Evolutionary conservation across 2,797 vertebrate genomes (phyloP), one percentile per base, ranked within the genome.

Genomic region (Scleropages formosus): DNA sequence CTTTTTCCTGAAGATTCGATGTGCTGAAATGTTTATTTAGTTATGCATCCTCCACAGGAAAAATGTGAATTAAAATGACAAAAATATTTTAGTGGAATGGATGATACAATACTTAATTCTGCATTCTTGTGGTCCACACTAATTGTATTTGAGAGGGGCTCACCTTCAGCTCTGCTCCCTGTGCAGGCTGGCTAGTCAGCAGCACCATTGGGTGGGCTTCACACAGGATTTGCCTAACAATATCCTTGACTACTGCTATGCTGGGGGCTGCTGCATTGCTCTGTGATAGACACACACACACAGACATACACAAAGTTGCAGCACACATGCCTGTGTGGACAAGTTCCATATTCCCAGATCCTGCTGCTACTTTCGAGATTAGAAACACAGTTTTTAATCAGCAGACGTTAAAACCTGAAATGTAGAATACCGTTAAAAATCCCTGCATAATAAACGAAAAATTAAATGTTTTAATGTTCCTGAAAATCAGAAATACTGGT

Each of bases 161-260:
- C 84, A 98, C 96, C 94, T 93, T 92, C 78, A 88, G 75, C 73
- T 95, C 92, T 77, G 88, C 87, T 79, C 85, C 67, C 68, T 92
- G 91, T 74, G 86, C 87, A 64, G 94, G 85, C 84, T 87, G 89
- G 75, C 91, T 89, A 88, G 90, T 95, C 88, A 99, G 88, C 77
- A 91, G 80, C 73, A 96, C 89, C 1, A 91, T 94, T 0, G 96
- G 94, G 46, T 83, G 90, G 11, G 91, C 91, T 4, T 82, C 85
- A 72, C 87, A 85, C 3, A 98, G 85, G 80, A 98, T 87, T 85
- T 84, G 86, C 83, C 83, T 92, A 83, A 98, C 61, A 72, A 91
- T 85, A 76, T 90, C 89, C 85, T 79, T 88, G 58, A 98, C 81
- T 0, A 80, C 84, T 49, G 89, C 86, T 22, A 79, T 70, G 63